These are phyloP conservation scores for Fulmarus glacialis DNA, from an alignment of 2,113 vertebrate species.

Conservation along the genomic window DNA sequence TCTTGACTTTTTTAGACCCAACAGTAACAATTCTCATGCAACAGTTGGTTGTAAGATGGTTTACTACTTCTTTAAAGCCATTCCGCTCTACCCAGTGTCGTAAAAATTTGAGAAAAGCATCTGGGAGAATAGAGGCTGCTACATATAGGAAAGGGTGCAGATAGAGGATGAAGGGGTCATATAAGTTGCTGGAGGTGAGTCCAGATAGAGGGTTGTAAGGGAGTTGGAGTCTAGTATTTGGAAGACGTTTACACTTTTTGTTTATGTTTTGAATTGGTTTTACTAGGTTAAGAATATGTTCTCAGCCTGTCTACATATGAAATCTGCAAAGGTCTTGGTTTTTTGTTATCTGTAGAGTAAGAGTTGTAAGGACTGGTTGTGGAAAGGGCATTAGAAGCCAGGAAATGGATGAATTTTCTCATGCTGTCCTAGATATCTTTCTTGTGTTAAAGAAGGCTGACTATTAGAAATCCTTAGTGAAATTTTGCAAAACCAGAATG, in stretches of 20 bases:
- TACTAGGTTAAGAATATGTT: not conserved
- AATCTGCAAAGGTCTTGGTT: not conserved
- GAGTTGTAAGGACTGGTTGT: not conserved
- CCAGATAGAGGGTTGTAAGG: not conserved
- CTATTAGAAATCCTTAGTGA: not conserved
- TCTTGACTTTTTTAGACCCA: not conserved
- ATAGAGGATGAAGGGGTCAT: not conserved
- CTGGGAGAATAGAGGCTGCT: not conserved
- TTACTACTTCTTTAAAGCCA: not conserved
- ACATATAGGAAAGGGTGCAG: not conserved
- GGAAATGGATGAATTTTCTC: not conserved
- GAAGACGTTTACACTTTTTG: not conserved
- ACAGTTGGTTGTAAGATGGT: not conserved
- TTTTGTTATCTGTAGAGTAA: not conserved
- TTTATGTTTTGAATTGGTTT: not conserved
- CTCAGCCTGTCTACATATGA: not conserved
- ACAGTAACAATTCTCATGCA: not conserved
- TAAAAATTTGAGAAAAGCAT: not conserved
- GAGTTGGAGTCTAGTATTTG: not conserved
- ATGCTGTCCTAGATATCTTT: not conserved
- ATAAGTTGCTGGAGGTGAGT: not conserved
- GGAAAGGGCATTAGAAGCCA: not conserved
- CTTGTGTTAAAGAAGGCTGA: not conserved
- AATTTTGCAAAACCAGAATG: not conserved
- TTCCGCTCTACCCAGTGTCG: not conserved